phyloP scores from a whole-genome alignment of 2,797 vertebrate species.

The Enteromius viviparus region DNA sequence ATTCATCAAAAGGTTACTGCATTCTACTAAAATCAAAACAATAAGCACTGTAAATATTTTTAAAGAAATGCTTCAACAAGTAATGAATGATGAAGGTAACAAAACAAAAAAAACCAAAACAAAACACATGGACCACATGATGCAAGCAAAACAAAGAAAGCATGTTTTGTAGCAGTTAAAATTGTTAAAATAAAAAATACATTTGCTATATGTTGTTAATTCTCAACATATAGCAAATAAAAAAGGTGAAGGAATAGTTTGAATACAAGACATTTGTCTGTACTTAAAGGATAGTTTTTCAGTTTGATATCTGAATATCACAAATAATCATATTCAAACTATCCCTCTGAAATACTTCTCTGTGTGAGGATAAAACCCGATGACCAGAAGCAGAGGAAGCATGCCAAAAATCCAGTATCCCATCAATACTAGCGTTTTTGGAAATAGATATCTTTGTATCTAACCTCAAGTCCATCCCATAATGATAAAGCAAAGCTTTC shows the following conservation, averaged over 20 bases:
- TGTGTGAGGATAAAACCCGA: not conserved
- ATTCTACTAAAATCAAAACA: not conserved
- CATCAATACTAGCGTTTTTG: not conserved
- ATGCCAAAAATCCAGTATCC: not conserved
- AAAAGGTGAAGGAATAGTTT: not conserved
- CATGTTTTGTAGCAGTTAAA: not conserved
- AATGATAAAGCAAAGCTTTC: slow-evolving; percentile 21
- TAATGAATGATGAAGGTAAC: not conserved
- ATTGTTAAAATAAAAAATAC: not conserved
- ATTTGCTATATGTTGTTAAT: not conserved
- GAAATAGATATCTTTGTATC: not conserved
- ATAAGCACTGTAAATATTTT: not conserved
- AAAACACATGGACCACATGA: slow-evolving; percentile 2
- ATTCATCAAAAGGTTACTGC: not conserved
- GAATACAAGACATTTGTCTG: not conserved
- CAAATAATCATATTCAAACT: not conserved
- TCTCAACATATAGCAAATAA: not conserved
- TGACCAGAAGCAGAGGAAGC: not conserved
- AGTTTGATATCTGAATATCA: not conserved
- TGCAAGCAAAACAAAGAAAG: slow-evolving; percentile 28
- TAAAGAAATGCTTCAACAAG: not conserved
- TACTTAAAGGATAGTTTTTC: not conserved
- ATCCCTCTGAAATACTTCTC: not conserved
- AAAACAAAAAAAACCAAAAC: not conserved
- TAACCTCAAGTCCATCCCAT: not conserved